phyloP scores from a whole-genome alignment of 2,888 invertebrate species.

The Orthonevra nobilis region DNA sequence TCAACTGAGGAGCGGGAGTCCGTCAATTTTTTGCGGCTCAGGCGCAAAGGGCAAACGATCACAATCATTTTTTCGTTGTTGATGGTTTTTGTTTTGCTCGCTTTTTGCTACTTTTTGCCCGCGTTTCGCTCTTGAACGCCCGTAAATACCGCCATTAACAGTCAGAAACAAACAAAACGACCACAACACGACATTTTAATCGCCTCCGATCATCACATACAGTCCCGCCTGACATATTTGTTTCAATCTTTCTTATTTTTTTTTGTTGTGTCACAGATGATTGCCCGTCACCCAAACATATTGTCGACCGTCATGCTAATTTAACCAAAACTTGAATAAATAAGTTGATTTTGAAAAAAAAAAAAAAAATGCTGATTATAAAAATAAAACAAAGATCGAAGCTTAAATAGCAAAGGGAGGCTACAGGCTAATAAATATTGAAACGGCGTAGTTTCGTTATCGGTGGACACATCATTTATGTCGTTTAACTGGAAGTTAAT shows the following conservation, averaged over 20 bases:
- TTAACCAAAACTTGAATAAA: slow-evolving; percentile 45
- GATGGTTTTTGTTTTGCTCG: too few relatives aligned
- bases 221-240: slow-evolving; percentile 30
- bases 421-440: slow-evolving; percentile 48
- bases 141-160: slow-evolving; percentile 35
- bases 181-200: slow-evolving; percentile 65
- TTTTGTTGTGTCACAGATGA: slow-evolving; percentile 60
- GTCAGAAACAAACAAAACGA: slow-evolving; percentile 35
- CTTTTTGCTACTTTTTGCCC: not conserved
- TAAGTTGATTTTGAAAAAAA: too few relatives aligned
- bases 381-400: slow-evolving; percentile 6
- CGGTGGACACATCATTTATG: slow-evolving; percentile 55
- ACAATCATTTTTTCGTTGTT: not conserved
- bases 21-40: not conserved
- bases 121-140: slow-evolving; percentile 13
- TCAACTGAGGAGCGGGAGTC: too few relatives aligned
- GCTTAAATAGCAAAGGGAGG: slow-evolving; percentile 11
- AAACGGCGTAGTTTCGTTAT: slow-evolving; percentile 53
- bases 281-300: slow-evolving; percentile 67
- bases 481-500: slow-evolving; percentile 57
- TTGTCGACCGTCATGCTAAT: slow-evolving; percentile 68
- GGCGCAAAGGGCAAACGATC: slow-evolving; percentile 42
- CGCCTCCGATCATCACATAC: slow-evolving; percentile 41
- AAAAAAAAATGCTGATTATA: slow-evolving; percentile 15
- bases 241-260: slow-evolving; percentile 6